Percentiles rank a stretch among this genome's conserved stretches.
phyloP scores from a whole-genome alignment of 30 jellyfish, hydroid and myxozoan species.

The Aurelia sp. region DNA sequence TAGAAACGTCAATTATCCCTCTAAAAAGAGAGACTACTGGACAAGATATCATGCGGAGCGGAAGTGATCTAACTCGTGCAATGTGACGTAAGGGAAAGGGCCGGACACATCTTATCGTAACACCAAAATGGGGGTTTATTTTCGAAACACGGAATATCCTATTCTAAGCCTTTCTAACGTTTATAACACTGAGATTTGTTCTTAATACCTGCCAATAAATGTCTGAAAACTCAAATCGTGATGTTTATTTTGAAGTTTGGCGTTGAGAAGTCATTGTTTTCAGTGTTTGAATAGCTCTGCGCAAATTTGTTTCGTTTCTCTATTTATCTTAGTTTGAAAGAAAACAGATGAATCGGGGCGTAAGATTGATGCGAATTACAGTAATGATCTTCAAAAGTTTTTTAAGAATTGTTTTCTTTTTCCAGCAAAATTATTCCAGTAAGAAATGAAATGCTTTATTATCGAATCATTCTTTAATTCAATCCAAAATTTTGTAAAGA shows the following conservation, averaged over 20 bases:
- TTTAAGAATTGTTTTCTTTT: no score
- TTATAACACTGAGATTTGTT: neutral
- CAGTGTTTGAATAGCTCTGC: neutral
- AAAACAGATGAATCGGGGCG: neutral
- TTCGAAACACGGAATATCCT: neutral
- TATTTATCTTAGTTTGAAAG: neutral
- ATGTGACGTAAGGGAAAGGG: constrained; percentile 49
- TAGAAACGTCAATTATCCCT: constrained; percentile 62
- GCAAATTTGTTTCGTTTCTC: neutral
- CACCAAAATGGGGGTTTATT: neutral
- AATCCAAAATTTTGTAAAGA: no score
- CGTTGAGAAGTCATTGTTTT: constrained; percentile 3
- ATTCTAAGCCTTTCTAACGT: no score
- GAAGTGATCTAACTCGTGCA: constrained; percentile 73
- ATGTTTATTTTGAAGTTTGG: neutral
- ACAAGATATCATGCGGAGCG: constrained; percentile 43
- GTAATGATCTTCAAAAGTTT: no score
- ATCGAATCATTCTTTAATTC: no score
- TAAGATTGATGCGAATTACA: no score
- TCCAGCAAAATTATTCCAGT: no score
- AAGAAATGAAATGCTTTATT: no score
- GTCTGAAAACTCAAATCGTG: constrained; percentile 33
- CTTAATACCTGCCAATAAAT: constrained; percentile 12
- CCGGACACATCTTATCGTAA: neutral
- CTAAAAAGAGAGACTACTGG: constrained; percentile 26